A percentile compares a stretch with the other conserved stretches of the same genome.
These are phyloP conservation scores for Dinomys branickii DNA, from an alignment of 2,113 vertebrate genomes.

Conservation along the genomic window DNA sequence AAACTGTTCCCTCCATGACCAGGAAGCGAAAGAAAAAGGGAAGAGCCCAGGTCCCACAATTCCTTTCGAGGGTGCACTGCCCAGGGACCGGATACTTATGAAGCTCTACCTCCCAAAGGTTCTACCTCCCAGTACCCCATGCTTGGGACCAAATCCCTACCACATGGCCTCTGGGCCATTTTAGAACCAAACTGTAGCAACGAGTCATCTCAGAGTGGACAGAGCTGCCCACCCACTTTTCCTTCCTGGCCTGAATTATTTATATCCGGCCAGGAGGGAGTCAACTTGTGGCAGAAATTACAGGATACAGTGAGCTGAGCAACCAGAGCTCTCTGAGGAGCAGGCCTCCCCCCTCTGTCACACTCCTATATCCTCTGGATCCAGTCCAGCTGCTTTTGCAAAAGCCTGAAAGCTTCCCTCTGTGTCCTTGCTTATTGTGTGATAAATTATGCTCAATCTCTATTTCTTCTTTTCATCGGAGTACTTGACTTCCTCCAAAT, in stretches of 20 bases:
- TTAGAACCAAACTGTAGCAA: neutral
- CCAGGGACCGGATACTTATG: neutral
- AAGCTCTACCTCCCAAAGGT: neutral
- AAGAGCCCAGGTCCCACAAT: neutral
- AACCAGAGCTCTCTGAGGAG: neutral
- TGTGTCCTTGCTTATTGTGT: neutral
- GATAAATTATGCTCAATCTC: neutral
- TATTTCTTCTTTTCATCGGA: neutral
- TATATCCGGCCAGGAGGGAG: no score
- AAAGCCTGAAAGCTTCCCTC: neutral
- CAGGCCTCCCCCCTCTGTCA: neutral
- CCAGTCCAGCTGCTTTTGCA: neutral
- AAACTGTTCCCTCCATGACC: neutral
- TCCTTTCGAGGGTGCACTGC: neutral
- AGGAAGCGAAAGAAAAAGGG: neutral
- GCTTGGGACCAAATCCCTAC: neutral
- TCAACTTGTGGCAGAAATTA: neutral
- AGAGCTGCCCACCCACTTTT: neutral
- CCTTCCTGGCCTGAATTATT: no score
- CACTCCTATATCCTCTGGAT: neutral
- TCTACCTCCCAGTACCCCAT: neutral
- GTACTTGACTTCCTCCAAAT: neutral
- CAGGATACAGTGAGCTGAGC: fast-evolving
- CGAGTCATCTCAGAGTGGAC: neutral
- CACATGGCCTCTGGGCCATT: neutral